These are phyloP conservation scores for Cantharis flavilabris DNA, from an alignment of 2,888 invertebrate species.

Conservation along the genomic window DNA sequence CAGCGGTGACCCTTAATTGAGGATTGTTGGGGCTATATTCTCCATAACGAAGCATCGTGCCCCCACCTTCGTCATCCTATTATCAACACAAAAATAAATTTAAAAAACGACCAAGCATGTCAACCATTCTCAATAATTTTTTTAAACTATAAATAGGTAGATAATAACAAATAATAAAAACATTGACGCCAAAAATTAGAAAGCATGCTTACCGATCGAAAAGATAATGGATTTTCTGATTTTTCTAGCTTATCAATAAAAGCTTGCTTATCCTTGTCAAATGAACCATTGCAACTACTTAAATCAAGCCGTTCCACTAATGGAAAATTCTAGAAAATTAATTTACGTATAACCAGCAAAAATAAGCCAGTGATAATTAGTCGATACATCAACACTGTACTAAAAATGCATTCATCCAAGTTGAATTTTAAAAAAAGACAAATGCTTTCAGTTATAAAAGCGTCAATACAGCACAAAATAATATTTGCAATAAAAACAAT, in stretches of 20 bases:
- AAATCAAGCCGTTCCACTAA: slow-evolving; percentile 50
- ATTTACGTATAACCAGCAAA: slow-evolving; percentile 35
- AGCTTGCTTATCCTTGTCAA: slow-evolving; percentile 48
- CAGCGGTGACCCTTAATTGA: slow-evolving; percentile 58
- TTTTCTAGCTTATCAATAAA: slow-evolving; percentile 46
- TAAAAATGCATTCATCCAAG: neutral
- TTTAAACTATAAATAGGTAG: neutral
- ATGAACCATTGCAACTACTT: slow-evolving; percentile 46
- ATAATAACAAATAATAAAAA: neutral
- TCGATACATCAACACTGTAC: neutral
- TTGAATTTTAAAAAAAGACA: neutral
- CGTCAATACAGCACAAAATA: neutral
- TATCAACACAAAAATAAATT: slow-evolving; percentile 9
- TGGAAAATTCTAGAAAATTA: slow-evolving; percentile 48
- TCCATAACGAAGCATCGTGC: slow-evolving; percentile 62
- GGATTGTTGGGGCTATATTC: slow-evolving; percentile 68
- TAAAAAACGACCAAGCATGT: neutral
- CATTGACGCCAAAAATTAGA: slow-evolving; percentile 25
- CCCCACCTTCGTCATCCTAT: slow-evolving; percentile 45
- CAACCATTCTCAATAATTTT: neutral
- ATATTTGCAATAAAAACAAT: neutral
- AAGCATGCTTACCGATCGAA: slow-evolving; percentile 53
- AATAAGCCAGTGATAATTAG: slow-evolving; percentile 7
- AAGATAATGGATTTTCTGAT: slow-evolving; percentile 46
- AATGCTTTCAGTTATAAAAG: neutral